Conservation (phyloP, 2,113 vertebrate species). For the Meriones unguiculatus region DNA sequence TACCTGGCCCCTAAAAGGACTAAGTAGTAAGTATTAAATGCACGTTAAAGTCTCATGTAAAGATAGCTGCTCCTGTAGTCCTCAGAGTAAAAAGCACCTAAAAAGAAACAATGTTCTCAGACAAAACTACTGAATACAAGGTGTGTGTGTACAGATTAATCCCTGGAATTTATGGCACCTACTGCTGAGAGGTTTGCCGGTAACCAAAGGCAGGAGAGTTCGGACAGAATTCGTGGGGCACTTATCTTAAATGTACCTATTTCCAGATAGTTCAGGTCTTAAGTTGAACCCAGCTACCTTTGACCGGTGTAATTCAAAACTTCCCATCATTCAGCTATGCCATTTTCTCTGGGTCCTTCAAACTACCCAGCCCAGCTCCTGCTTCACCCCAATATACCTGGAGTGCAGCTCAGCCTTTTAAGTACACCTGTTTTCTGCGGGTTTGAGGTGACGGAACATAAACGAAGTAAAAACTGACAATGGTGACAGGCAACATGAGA, state of each 20-base stretch:
- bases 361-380: slow-evolving; percentile 41
- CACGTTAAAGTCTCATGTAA: neutral
- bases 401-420: slow-evolving; percentile 57
- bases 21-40: neutral
- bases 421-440: slow-evolving; percentile 1
- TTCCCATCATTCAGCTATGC: slow-evolving; percentile 30
- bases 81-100: neutral
- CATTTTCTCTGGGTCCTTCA: slow-evolving; percentile 50
- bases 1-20: neutral
- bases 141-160: neutral
- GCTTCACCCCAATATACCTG: slow-evolving; percentile 24
- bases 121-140: neutral
- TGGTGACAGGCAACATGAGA: slow-evolving; percentile 73
- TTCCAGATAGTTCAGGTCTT: slow-evolving; percentile 71
- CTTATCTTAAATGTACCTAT: slow-evolving; percentile 75
- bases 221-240: neutral
- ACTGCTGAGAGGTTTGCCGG: neutral
- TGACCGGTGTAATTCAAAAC: slow-evolving; percentile 69
- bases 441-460: slow-evolving; percentile 38
- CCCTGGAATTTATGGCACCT: neutral
- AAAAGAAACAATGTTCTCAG: neutral
- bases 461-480: slow-evolving; percentile 63
- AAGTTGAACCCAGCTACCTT: slow-evolving; percentile 62
- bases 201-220: slow-evolving; percentile 24
- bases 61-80: neutral